A percentile compares a stretch with the other conserved stretches of the same genome.
Evolutionary conservation across 1,140 invertebrate species (phyloP).

Genomic region (Euglossa dilemma): DNA sequence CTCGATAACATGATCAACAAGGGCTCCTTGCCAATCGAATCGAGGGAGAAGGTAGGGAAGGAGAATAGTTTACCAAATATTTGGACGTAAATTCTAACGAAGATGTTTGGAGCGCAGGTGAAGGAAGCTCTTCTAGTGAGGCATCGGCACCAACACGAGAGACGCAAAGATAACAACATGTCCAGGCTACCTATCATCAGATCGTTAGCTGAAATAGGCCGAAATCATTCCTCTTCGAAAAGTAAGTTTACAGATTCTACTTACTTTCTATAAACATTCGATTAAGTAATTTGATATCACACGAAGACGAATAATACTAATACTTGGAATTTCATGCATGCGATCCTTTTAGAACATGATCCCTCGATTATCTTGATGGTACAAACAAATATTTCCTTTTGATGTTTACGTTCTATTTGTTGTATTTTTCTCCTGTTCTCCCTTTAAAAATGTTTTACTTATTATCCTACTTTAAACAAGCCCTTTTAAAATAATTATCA

Average conservation of each 20-base stretch:
- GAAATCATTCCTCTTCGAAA: slow-evolving; percentile 97
- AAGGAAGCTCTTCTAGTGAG: slow-evolving; percentile 93
- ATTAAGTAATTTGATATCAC: slow-evolving; percentile 41
- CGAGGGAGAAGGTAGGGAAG: slow-evolving; percentile 89
- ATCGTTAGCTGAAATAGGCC: slow-evolving; percentile 97
- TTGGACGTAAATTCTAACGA: not conserved
- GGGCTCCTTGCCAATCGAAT: slow-evolving; percentile 88
- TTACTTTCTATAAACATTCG: not conserved
- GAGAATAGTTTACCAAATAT: not conserved
- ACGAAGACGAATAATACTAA: not conserved
- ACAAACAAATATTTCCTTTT: too few relatives aligned
- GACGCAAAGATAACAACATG: slow-evolving; percentile 89
- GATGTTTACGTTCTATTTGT: not conserved
- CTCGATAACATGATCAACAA: slow-evolving; percentile 95
- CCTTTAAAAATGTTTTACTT: not conserved
- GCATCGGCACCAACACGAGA: slow-evolving; percentile 97
- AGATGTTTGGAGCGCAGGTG: slow-evolving; percentile 80
- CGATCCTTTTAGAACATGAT: too few relatives aligned
- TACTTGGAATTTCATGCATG: too few relatives aligned
- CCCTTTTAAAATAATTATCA: not conserved
- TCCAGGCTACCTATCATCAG: slow-evolving; percentile 96
- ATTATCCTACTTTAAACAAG: not conserved
- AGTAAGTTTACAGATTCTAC: slow-evolving; percentile 87
- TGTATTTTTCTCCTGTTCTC: not conserved
- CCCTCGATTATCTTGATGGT: not conserved